These are phyloP conservation scores for Setophaga coronata DNA, from an alignment of 2,113 vertebrate genomes.

Conservation along the genomic window DNA sequence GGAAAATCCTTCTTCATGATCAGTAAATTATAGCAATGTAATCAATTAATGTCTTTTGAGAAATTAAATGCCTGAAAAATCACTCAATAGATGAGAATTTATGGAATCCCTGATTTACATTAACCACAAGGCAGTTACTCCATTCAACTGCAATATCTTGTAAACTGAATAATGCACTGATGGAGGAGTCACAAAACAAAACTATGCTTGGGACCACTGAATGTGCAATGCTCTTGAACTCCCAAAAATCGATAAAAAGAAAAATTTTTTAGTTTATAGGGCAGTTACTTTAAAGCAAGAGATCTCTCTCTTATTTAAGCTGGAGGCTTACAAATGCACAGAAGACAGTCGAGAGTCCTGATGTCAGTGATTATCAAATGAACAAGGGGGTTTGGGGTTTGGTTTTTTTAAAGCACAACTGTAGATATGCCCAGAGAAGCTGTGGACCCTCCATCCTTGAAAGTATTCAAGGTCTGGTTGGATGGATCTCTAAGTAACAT, in stretches of 20 bases:
- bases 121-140: background rate
- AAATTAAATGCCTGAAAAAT: background rate
- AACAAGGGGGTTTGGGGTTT: fast-evolving
- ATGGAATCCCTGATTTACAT: background rate
- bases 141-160: background rate
- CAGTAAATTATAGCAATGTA: background rate
- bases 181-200: background rate
- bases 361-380: background rate
- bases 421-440: background rate
- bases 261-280: background rate
- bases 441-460: background rate
- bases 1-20: background rate
- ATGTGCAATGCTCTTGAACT: background rate
- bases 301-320: background rate
- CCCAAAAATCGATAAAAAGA: background rate
- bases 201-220: background rate
- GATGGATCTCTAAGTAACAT: background rate
- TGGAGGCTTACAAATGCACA: background rate
- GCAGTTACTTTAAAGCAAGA: background rate
- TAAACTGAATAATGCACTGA: background rate
- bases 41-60: background rate
- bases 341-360: background rate
- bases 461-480: background rate
- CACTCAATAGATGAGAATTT: background rate
- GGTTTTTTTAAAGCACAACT: background rate